Evolutionary conservation across 2,113 vertebrate genomes (phyloP).

Genomic region (Thinocorus orbignyianus): DNA sequence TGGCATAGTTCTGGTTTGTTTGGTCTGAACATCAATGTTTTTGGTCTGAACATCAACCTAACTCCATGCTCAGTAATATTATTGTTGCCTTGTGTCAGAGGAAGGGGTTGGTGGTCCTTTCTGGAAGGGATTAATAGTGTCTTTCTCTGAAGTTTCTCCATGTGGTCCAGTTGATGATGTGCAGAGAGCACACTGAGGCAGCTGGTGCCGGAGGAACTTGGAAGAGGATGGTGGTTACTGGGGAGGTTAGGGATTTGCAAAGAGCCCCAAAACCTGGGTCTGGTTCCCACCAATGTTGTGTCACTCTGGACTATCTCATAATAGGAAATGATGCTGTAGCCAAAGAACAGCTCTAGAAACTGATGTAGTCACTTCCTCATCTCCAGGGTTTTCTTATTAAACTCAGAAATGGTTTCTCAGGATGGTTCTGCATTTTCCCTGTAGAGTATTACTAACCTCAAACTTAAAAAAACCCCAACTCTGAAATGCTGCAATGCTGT

Average conservation of each 20-base stretch:
- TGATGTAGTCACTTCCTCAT: slow-evolving; percentile 16
- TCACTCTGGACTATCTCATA: background rate
- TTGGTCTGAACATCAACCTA: background rate
- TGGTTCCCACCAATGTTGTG: background rate
- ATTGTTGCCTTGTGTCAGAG: background rate
- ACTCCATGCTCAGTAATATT: background rate
- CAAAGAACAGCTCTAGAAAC: background rate
- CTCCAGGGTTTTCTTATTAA: background rate
- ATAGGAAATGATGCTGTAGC: slow-evolving; percentile 2
- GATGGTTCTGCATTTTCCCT: slow-evolving; percentile 20
- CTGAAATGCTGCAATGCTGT: background rate
- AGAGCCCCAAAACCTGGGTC: background rate
- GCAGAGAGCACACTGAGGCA: background rate
- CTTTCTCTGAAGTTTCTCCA: background rate
- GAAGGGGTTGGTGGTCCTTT: background rate
- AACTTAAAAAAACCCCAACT: background rate
- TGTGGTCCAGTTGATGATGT: background rate
- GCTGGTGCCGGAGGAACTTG: background rate
- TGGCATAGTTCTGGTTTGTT: background rate
- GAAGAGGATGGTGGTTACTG: background rate
- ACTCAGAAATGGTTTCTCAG: slow-evolving; percentile 33
- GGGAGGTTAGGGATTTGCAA: background rate
- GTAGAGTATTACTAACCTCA: background rate
- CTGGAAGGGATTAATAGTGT: rapidly evolving
- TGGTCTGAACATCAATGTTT: background rate